Percentiles rank a stretch among this genome's conserved stretches.
These are phyloP conservation scores for Colaptes auratus DNA, from an alignment of 2,113 vertebrate genomes.

Conservation along the genomic window DNA sequence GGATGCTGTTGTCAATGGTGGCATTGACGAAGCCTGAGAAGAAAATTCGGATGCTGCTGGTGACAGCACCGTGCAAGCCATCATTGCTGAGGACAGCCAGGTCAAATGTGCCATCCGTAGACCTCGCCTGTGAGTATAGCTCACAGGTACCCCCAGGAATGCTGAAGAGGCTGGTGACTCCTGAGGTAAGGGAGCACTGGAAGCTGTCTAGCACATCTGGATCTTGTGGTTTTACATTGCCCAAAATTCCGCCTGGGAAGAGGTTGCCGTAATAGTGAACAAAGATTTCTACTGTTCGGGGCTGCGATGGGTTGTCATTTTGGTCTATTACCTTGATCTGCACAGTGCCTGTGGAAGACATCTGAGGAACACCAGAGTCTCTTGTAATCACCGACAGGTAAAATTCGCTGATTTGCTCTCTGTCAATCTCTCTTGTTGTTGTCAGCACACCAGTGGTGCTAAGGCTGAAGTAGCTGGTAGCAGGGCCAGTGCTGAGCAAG, in stretches of 20 bases:
- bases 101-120: slow-evolving; percentile 90
- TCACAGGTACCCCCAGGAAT: slow-evolving; percentile 87
- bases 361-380: slow-evolving; percentile 93
- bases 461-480: slow-evolving; percentile 90
- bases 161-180: slow-evolving; percentile 87
- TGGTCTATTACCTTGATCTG: slow-evolving; percentile 89
- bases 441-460: slow-evolving; percentile 86
- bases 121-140: slow-evolving; percentile 86
- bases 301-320: slow-evolving; percentile 95
- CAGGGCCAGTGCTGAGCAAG: slow-evolving; percentile 86
- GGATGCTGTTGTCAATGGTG: slow-evolving; percentile 93
- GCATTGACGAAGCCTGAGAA: slow-evolving; percentile 87
- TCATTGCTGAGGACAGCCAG: slow-evolving; percentile 88
- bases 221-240: slow-evolving; percentile 90
- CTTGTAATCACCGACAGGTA: slow-evolving; percentile 89
- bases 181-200: slow-evolving; percentile 89
- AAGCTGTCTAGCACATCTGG: slow-evolving; percentile 92
- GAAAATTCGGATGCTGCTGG: slow-evolving; percentile 85
- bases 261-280: slow-evolving; percentile 92
- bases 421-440: slow-evolving; percentile 91
- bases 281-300: slow-evolving; percentile 90
- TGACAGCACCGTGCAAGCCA: slow-evolving; percentile 86
- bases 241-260: slow-evolving; percentile 92
- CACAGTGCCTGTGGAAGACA: slow-evolving; percentile 96
- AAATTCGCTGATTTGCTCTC: slow-evolving; percentile 93